A percentile compares a stretch with the other conserved stretches of the same genome.
Conservation (phyloP, 1,140 invertebrate genomes). For the Conus ventricosus region DNA sequence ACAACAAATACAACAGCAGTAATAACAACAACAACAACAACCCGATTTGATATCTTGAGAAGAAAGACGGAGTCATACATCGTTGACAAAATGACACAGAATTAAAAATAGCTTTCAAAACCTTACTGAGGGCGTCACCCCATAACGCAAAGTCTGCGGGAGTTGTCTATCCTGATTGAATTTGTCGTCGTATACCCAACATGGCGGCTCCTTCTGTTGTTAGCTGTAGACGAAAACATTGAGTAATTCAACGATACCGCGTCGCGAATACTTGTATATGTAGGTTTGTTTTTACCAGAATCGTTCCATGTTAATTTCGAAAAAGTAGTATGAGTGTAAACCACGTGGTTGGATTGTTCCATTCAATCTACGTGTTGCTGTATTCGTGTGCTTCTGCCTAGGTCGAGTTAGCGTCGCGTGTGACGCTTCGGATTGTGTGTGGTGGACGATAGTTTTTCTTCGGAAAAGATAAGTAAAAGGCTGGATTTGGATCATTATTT, state of each 20-base stretch:
- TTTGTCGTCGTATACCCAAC: constrained; percentile 30
- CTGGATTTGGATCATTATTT: not conserved
- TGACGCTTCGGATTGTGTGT: not conserved
- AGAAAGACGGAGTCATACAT: no score
- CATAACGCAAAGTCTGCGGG: not conserved
- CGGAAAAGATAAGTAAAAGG: no score
- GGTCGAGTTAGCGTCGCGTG: not conserved
- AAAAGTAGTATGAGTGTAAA: not conserved
- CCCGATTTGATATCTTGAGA: no score
- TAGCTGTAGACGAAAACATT: constrained; percentile 27
- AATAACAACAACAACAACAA: no score
- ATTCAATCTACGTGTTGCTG: not conserved
- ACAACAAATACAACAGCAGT: no score
- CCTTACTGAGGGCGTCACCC: constrained; percentile 6
- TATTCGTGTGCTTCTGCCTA: not conserved
- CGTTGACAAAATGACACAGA: not conserved
- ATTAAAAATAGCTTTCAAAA: not conserved
- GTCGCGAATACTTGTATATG: not conserved
- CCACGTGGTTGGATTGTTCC: not conserved
- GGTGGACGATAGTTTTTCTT: not conserved
- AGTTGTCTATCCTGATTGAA: constrained; percentile 23
- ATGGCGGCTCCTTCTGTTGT: constrained; percentile 19
- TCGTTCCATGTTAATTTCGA: not conserved
- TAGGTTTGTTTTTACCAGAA: not conserved
- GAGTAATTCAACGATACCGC: not conserved